Conservation (phyloP, 2,888 invertebrate genomes). For the Salticus scenicus region DNA sequence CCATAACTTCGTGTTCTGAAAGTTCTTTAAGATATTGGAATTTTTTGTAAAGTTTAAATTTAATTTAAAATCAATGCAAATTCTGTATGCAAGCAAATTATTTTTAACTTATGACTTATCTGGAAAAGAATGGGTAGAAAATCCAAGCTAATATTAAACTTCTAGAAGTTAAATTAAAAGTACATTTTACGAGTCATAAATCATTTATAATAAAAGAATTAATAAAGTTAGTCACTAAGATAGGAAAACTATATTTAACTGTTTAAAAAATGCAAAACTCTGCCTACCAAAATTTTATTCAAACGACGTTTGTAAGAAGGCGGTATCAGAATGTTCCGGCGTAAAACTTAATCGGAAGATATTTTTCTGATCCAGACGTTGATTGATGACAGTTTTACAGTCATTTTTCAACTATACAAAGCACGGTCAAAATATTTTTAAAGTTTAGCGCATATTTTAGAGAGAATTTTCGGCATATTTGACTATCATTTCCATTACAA, state of each 20-base stretch:
- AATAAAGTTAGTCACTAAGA: neutral
- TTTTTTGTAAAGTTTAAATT: too few relatives aligned
- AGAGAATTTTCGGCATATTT: neutral
- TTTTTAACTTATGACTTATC: too few relatives aligned
- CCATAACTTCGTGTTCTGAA: too few relatives aligned
- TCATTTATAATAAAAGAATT: neutral
- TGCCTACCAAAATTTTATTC: neutral
- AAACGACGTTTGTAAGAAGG: neutral
- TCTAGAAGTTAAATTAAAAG: neutral
- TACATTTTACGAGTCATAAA: neutral
- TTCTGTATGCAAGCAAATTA: too few relatives aligned
- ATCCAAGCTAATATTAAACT: too few relatives aligned
- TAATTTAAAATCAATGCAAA: too few relatives aligned
- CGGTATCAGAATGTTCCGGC: conserved; percentile 3
- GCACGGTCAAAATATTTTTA: conserved; percentile 7
- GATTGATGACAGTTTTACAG: neutral
- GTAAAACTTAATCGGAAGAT: conserved; percentile 9
- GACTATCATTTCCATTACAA: neutral
- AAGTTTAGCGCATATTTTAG: conserved; percentile 1
- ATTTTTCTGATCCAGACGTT: conserved; percentile 1
- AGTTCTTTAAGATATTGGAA: too few relatives aligned
- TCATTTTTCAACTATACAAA: conserved; percentile 1
- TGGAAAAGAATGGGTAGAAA: too few relatives aligned
- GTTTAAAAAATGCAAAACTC: neutral
- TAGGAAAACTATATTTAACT: neutral